Percentiles rank a stretch among this genome's conserved stretches.
phyloP scores from a whole-genome alignment of 2,113 vertebrate species.

The Ascaphus truei region DNA sequence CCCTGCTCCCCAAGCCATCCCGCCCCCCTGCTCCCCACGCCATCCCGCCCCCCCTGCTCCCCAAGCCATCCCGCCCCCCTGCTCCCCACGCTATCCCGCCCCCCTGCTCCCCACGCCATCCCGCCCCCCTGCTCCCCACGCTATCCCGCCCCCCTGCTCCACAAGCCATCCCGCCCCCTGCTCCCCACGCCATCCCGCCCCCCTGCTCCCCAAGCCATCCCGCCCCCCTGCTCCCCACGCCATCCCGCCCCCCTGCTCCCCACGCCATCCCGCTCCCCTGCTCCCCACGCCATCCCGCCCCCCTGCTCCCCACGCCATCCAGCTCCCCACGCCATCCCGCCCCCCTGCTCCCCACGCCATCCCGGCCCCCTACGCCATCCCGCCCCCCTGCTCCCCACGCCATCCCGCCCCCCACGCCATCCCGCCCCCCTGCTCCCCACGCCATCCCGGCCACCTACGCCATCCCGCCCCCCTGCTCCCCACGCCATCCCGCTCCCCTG shows the following conservation, averaged over 20 bases:
- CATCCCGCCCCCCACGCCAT: no score
- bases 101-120: neutral
- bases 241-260: neutral
- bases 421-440: no score
- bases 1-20: neutral
- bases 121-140: neutral
- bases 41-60: no score
- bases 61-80: neutral
- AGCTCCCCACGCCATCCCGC: neutral
- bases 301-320: no score
- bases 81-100: neutral
- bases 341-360: neutral
- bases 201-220: neutral
- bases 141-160: no score
- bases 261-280: neutral
- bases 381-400: neutral
- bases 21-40: neutral
- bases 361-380: neutral
- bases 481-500: neutral
- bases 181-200: neutral
- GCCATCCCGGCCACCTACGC: no score
- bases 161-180: no score
- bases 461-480: neutral
- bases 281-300: neutral
- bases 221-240: neutral